Conservation (phyloP, 2,113 vertebrate genomes). For the Hemicordylus capensis region DNA sequence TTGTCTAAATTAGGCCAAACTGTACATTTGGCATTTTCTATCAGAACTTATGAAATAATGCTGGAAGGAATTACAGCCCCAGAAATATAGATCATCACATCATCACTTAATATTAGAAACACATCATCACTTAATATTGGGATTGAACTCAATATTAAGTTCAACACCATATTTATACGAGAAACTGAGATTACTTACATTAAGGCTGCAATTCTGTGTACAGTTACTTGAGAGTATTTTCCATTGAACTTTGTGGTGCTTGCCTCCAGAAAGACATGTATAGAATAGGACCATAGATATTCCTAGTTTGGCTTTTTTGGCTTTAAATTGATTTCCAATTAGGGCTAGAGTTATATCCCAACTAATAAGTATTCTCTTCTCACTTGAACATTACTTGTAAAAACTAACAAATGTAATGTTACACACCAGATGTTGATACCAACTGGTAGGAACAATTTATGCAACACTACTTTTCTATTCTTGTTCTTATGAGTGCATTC, state of each 20-base stretch:
- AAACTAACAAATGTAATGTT: background rate
- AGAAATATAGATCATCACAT: background rate
- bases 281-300: background rate
- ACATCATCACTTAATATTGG: background rate
- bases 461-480: no score
- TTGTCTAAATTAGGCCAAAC: background rate
- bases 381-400: background rate
- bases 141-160: no score
- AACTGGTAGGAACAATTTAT: background rate
- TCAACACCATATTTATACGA: background rate
- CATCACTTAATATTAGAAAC: background rate
- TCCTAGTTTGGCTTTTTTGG: background rate
- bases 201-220: background rate
- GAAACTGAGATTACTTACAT: background rate
- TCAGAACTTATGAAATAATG: background rate
- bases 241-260: background rate
- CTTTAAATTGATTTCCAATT: background rate
- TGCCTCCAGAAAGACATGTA: background rate
- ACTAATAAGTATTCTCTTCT: background rate
- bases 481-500: background rate
- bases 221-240: background rate
- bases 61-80: background rate
- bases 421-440: background rate
- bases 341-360: background rate
- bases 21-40: background rate